These are phyloP conservation scores for Acestrorhynchus altus DNA, from an alignment of 2,797 vertebrate species.

Conservation along the genomic window DNA sequence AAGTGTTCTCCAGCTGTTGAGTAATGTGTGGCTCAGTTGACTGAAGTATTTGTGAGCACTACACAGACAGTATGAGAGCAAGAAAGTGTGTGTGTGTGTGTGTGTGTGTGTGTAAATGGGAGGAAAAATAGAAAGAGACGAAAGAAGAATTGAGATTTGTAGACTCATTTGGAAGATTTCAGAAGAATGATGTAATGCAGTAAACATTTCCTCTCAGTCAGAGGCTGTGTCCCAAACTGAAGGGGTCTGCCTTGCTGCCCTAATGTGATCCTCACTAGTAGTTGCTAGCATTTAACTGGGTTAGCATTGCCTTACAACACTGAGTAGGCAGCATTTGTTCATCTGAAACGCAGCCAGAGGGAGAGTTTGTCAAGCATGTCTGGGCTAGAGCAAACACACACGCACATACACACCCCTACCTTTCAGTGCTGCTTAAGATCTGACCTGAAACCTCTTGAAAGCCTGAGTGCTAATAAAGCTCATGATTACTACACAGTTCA, in stretches of 20 bases:
- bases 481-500: not conserved
- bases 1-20: slow-evolving; percentile 42
- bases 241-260: too few species aligned
- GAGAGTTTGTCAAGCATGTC: slow-evolving; percentile 61
- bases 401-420: not conserved
- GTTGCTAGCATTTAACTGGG: too few species aligned
- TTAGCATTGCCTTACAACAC: too few species aligned
- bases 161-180: slow-evolving; percentile 44
- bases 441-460: slow-evolving; percentile 29
- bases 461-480: not conserved
- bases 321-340: too few species aligned
- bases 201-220: slow-evolving; percentile 65
- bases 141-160: slow-evolving; percentile 21
- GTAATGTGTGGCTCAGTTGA: slow-evolving; percentile 15
- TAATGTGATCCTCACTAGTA: too few species aligned
- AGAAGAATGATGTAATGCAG: slow-evolving; percentile 64
- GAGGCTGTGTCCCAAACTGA: not conserved
- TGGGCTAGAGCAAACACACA: slow-evolving; percentile 60
- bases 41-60: slow-evolving; percentile 26
- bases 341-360: slow-evolving; percentile 12
- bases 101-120: too few species aligned
- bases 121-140: not conserved
- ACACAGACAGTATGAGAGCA: not conserved
- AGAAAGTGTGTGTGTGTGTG: not conserved
- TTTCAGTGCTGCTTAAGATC: slow-evolving; percentile 1